phyloP scores from a whole-genome alignment of 2,797 vertebrate species.

The Triplophysa bombifrons region DNA sequence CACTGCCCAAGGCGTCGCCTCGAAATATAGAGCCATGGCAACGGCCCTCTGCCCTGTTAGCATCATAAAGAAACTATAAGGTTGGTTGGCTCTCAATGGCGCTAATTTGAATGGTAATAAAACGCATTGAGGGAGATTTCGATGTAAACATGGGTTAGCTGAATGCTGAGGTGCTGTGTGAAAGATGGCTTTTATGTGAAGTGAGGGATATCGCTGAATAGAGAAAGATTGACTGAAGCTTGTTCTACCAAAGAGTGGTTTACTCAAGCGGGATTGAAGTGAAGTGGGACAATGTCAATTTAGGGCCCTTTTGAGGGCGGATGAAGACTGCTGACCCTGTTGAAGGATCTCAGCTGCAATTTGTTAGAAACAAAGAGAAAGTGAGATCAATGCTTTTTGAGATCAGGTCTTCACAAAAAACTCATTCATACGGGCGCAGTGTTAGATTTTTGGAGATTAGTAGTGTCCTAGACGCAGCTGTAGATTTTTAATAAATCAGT shows the following conservation, averaged over 20 bases:
- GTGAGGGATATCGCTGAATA: conserved; percentile 17
- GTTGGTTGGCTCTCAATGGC: conserved; percentile 53
- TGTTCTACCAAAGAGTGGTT: conserved; percentile 15
- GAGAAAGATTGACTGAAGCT: conserved; percentile 39
- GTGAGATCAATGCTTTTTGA: conserved; percentile 12
- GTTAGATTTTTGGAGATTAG: background rate
- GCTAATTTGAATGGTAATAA: conserved; percentile 60
- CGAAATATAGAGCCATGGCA: conserved; percentile 68
- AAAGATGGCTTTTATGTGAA: conserved; percentile 57
- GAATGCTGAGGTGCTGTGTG: conserved; percentile 63
- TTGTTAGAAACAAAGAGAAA: conserved; percentile 31
- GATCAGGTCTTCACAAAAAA: conserved; percentile 11
- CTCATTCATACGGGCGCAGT: background rate
- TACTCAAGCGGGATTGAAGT: conserved; percentile 44
- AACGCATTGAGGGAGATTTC: conserved; percentile 65
- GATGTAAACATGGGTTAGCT: conserved; percentile 68
- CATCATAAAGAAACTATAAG: conserved; percentile 64
- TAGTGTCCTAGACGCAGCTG: background rate
- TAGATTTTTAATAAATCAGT: background rate
- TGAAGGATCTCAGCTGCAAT: conserved; percentile 23
- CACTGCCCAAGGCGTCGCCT: conserved; percentile 62
- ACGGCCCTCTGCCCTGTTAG: conserved; percentile 65
- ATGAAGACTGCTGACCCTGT: conserved; percentile 53
- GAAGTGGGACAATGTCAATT: conserved; percentile 55
- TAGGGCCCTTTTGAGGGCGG: conserved; percentile 59